Evolutionary conservation across 2,797 vertebrate genomes (phyloP).

Genomic region (Eremophila alpestris): DNA sequence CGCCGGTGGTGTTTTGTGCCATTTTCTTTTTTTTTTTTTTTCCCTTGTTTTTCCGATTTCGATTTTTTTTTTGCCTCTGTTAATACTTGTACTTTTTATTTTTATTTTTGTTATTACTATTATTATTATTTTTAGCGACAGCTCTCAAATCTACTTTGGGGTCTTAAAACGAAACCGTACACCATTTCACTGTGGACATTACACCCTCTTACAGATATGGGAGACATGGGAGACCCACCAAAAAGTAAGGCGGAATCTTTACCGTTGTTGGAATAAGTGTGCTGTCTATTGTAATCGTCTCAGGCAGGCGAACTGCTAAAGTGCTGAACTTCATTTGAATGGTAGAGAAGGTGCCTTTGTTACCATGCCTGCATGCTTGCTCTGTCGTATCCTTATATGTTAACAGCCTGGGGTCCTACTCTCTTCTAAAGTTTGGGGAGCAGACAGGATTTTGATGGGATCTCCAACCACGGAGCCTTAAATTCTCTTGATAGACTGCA

Average conservation of each 20-base stretch:
- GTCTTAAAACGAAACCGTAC: slow-evolving; percentile 78
- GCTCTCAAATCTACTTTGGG: slow-evolving; percentile 70
- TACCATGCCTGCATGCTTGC: slow-evolving; percentile 73
- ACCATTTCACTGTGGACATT: slow-evolving; percentile 94
- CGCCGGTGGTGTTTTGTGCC: not conserved
- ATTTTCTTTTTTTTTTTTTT: not conserved
- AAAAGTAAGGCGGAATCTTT: slow-evolving; percentile 91
- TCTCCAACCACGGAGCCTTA: not conserved
- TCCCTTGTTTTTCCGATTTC: not conserved
- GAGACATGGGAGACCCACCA: slow-evolving; percentile 99
- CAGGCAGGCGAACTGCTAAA: slow-evolving; percentile 54
- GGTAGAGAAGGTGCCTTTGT: slow-evolving; percentile 64
- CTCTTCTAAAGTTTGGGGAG: slow-evolving; percentile 14
- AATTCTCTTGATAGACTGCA: not conserved
- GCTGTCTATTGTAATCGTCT: slow-evolving; percentile 47
- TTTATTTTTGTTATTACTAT: not conserved
- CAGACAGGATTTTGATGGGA: not conserved
- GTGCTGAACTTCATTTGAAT: slow-evolving; percentile 57
- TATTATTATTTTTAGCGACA: slow-evolving; percentile 48
- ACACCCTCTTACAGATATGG: slow-evolving; percentile 93
- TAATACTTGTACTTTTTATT: not conserved
- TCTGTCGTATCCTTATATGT: slow-evolving; percentile 27
- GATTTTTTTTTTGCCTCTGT: not conserved
- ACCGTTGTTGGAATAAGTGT: slow-evolving; percentile 69
- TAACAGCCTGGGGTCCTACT: not conserved